Evolutionary conservation across 2,888 invertebrate genomes (phyloP).

Genomic region (Linyphia triangularis): DNA sequence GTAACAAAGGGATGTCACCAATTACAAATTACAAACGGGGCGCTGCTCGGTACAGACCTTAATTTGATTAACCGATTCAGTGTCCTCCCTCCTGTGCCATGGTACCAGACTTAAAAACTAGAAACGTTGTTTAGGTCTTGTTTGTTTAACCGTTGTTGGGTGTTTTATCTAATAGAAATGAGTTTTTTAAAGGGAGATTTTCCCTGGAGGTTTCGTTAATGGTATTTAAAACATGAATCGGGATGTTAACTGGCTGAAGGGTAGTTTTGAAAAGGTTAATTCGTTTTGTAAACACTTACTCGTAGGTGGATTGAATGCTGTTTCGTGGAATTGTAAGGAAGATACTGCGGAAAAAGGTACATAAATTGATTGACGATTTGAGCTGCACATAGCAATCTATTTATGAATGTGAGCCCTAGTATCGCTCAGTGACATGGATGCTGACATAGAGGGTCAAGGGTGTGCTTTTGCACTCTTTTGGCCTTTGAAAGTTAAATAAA

Average conservation of each 20-base stretch:
- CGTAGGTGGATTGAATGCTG: background rate
- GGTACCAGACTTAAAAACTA: background rate
- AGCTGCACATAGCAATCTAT: no score
- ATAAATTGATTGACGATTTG: no score
- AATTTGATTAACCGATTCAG: slow-evolving; percentile 44
- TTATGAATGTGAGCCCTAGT: no score
- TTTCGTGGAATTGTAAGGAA: background rate
- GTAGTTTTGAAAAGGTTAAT: background rate
- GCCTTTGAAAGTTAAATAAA: no score
- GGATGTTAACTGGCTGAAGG: slow-evolving; percentile 28
- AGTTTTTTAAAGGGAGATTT: background rate
- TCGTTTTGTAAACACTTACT: background rate
- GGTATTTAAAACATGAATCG: slow-evolving; percentile 20
- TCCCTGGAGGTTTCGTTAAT: background rate
- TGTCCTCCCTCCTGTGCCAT: background rate
- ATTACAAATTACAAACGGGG: slow-evolving; percentile 9
- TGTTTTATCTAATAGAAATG: background rate
- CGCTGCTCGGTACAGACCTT: slow-evolving; percentile 10
- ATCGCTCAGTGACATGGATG: no score
- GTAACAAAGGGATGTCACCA: slow-evolving; percentile 50
- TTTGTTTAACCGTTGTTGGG: background rate
- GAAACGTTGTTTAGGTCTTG: background rate
- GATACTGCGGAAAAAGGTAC: no score
- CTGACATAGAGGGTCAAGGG: no score
- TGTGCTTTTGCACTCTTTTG: no score